Evolutionary conservation across 2,888 invertebrate species (phyloP).

Genomic region (Caenorhabditis zanzibari): DNA sequence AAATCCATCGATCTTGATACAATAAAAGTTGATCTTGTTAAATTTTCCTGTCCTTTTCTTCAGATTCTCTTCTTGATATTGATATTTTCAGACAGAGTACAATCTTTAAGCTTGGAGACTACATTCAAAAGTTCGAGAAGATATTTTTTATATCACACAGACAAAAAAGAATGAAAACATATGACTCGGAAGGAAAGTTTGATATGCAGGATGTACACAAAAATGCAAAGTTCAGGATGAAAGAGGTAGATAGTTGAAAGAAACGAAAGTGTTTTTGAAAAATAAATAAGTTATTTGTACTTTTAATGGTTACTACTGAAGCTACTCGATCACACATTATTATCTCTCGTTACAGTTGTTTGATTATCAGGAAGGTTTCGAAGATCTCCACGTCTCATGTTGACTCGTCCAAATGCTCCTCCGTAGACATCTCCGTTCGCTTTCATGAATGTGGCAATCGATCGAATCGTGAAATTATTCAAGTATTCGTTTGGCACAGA

Average conservation of each 20-base stretch:
- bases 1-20: conserved; percentile 1
- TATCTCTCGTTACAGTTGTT: conserved; percentile 45
- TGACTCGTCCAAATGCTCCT: conserved; percentile 75
- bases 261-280: conserved; percentile 1
- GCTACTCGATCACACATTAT: conserved; percentile 8
- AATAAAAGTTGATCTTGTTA: background rate
- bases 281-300: conserved; percentile 45
- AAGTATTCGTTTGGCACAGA: conserved; percentile 69
- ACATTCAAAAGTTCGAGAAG: conserved; percentile 4
- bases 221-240: background rate
- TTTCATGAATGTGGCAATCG: conserved; percentile 75
- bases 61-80: background rate
- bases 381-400: conserved; percentile 71
- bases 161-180: background rate
- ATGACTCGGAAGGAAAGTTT: conserved; percentile 22
- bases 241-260: conserved; percentile 31
- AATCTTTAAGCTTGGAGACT: background rate
- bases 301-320: background rate
- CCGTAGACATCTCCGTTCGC: conserved; percentile 74
- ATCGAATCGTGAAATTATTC: conserved; percentile 76
- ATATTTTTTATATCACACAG: conserved; percentile 4
- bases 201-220: conserved; percentile 32
- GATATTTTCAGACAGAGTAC: background rate
- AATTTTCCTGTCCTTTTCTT: background rate
- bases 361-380: conserved; percentile 57